These are phyloP conservation scores for Phoenoteleia sp. DNA, from an alignment of 2,888 invertebrate genomes.

Conservation along the genomic window DNA sequence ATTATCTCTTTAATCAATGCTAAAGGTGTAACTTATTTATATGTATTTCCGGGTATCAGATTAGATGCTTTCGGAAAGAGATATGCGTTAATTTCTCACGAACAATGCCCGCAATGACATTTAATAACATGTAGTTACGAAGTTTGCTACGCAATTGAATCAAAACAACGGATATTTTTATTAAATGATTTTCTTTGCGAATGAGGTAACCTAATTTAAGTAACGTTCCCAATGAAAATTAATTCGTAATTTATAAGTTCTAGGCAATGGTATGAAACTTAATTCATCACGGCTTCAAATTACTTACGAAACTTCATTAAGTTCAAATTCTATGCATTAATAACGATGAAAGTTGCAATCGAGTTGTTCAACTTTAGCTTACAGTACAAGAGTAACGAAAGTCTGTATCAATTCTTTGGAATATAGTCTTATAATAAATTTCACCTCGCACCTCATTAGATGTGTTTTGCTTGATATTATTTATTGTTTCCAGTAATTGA, in stretches of 20 bases:
- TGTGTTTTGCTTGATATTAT: slow-evolving; percentile 3
- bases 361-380: slow-evolving; percentile 70
- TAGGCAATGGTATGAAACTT: slow-evolving; percentile 70
- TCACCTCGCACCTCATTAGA: slow-evolving; percentile 26
- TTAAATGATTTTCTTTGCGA: slow-evolving; percentile 30
- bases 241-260: slow-evolving; percentile 70
- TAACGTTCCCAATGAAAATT: slow-evolving; percentile 66
- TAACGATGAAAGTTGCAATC: slow-evolving; percentile 73
- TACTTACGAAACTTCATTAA: slow-evolving; percentile 73
- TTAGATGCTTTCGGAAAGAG: not conserved
- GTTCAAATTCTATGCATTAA: slow-evolving; percentile 73
- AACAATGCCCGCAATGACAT: not conserved
- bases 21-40: slow-evolving; percentile 18
- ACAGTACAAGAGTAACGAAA: slow-evolving; percentile 68
- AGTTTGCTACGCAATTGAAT: not conserved
- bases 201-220: slow-evolving; percentile 42
- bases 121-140: not conserved
- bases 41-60: not conserved
- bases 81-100: not conserved
- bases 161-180: slow-evolving; percentile 31
- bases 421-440: slow-evolving; percentile 62
- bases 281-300: slow-evolving; percentile 72
- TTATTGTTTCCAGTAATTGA: slow-evolving; percentile 11
- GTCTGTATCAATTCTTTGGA: slow-evolving; percentile 67
- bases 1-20: slow-evolving; percentile 18